Evolutionary conservation across 1,140 invertebrate genomes (phyloP), one percentile per base, ranked within the genome.

Genomic region (Achroia grisella): DNA sequence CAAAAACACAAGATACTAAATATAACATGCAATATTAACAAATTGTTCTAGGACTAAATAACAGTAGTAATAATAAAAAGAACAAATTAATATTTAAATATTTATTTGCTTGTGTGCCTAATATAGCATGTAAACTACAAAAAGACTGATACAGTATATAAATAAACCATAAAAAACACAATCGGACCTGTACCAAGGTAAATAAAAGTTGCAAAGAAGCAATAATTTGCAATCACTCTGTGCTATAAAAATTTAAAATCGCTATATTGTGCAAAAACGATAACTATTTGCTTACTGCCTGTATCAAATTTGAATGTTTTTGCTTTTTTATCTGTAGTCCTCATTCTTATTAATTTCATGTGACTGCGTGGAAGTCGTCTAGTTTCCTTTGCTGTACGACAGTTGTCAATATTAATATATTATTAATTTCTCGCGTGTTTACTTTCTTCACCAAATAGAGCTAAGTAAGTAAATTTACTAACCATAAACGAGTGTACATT

Each of bases 241-340:
- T 76, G 71, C 62, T 64, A 54, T 58, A 55, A 67, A 62, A 63
- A 62, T 54, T 49, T 51, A 56, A 35, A 37, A 52, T 42, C 50
- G 46, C 41, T 44, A 56, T 62, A 61, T 54, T 62, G 74, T 78
- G 73, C 72, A 57, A 46, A 48, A 61, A 55, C 51, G 49, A 64
- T 44, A 62, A 52, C 50, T 60, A 66, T 57, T 62, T 56, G 62
- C 79, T 83, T 83, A 85, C 83, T 85, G 79, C 79, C 88, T 62
- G 88, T 88, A 87, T 89, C 87, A 77, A 88, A 89, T 84, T 82
- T 82, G 76, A 88, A 88, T 45, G 86, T 81, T 86, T 88, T 87
- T 63, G 72, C 57, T 71, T 86, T 85, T 85, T 86, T 86, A 71
- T 87, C 83, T 47, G 80, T 56, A 33, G 79, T 85, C 79, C 86